Evolutionary conservation across 2,888 invertebrate genomes (phyloP), one percentile per base, ranked within the genome.

Genomic region (Hesperia comma): DNA sequence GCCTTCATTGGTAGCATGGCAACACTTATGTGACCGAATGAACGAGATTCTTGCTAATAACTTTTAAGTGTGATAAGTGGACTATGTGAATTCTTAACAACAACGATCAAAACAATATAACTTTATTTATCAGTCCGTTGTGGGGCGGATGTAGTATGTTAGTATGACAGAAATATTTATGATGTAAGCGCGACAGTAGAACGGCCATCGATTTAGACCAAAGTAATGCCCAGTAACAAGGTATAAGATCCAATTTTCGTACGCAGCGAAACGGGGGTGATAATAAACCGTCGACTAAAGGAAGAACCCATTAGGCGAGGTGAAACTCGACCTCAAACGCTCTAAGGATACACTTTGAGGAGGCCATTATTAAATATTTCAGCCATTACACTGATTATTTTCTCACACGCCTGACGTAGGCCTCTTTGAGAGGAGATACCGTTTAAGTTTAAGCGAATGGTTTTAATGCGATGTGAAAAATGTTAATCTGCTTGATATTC

Each of bases 331-430:
- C 46, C 46, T 15, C 49, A 49, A 60, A 49, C 17, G 60, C 60
- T 60, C 60, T 60, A 46, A 17, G 33, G 43, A 49, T 46, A 49
- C 43, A 46, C 46, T 60, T 60, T 21, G 26, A 14, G 41, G 33
- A 32, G 60, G 33, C 60, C 60, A 60, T 60, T 60, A 60, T 60
- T 60, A 60, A 60, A 60, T 49, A 60, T 60, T 60, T 60, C 49
- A 49, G 46, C 46, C 33, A 49, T 60, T 49, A 60, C 46, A 33
- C 60, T 60, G 60, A 60, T 60, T 58, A 58, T 58, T 58, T 43
- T 58, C 43, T 43, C 60, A 49, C 46, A 32, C 49, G 21, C n/a
- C 40, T 46, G 43, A 43, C 43, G 26, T 8, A 54, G 53, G 33
- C 15, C 15, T 10, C 33, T 54, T 54, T 32, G 33, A 33, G 21